Evolutionary conservation across 1,140 invertebrate species (phyloP), one percentile per base, ranked within the genome.

Genomic region (Drosophila tani): DNA sequence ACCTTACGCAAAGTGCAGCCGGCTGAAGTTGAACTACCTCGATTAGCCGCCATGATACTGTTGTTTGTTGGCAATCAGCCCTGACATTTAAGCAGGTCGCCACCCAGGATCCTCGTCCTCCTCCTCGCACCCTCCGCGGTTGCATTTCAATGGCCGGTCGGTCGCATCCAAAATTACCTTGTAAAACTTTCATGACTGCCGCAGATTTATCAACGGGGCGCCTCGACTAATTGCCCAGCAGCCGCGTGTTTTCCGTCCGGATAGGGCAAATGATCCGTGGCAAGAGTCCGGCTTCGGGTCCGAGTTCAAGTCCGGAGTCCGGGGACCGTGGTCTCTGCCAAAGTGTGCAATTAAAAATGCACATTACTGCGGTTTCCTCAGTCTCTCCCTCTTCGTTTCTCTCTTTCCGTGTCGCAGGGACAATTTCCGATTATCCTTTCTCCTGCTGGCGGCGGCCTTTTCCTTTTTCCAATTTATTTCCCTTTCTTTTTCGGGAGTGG

Each of bases 161-260:
- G 35, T 40, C 35, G 53, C 46, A 63, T 59, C 43, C 40, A 53
- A 78, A 84, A 84, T 85, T 85, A 74, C 82, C 66, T 84, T 85
- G 82, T 81, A 85, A 85, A 85, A 85, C 64, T 85, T 84, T 66
- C 68, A 81, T 85, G 82, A 84, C 62, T 74, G 51, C 59, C 73
- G 65, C 78, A 81, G 74, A 85, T 85, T 85, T 84, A 84, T 84
- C 81, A 84, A 55, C 77, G 60, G 59, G 62, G 68, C 43, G 67
- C 75, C 47, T 47, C 67, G 63, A 64, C 80, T 82, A 79, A 82
- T 79, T 82, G 75, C 81, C 43, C 81, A 71, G 67, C 67, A 68
- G 62, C 40, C 67, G 62, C 9, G 47, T 38, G 27, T 38, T 53
- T 45, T 35, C 27, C 40, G 68, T 50, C 63, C 49, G 74, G 68